A percentile compares a stretch with the other conserved stretches of the same genome.
Conservation (phyloP, 1,140 invertebrate species). For the Drosophila yakuba region DNA sequence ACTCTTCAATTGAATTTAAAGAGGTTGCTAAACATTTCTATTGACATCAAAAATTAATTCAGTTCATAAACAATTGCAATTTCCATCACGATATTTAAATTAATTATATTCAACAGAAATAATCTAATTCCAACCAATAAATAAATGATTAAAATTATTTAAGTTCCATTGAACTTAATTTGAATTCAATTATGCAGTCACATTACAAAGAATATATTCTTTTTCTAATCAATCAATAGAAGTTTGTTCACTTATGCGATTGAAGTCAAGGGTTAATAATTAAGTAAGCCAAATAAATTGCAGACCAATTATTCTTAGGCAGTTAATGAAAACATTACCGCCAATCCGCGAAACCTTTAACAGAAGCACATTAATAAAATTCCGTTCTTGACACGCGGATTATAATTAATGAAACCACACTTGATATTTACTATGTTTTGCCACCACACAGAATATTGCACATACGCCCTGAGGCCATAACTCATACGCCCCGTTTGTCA, state of each 20-base stretch:
- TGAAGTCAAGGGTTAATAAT: neutral
- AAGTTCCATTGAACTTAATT: too few relatives aligned
- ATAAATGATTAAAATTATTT: neutral
- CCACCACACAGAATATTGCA: slow-evolving; percentile 5
- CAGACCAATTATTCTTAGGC: neutral
- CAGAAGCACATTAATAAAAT: slow-evolving; percentile 31
- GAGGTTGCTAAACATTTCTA: neutral
- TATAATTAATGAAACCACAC: slow-evolving; percentile 33
- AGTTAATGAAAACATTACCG: slow-evolving; percentile 23
- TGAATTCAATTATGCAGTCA: neutral
- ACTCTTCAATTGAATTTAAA: neutral
- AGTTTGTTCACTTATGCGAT: neutral
- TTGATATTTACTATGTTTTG: slow-evolving; percentile 16
- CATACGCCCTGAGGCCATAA: slow-evolving; percentile 44
- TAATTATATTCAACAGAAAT: neutral
- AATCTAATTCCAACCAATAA: neutral
- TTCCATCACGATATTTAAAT: neutral
- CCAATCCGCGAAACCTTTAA: slow-evolving; percentile 23
- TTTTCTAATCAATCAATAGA: neutral
- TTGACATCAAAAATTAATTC: neutral
- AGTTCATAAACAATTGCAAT: neutral
- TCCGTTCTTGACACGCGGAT: slow-evolving; percentile 8
- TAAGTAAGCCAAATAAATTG: neutral
- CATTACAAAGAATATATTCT: neutral
- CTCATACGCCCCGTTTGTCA: slow-evolving; percentile 45